Base-by-base conservation (phyloP, 2,888 invertebrate species). In the Cotesia congregata region DNA sequence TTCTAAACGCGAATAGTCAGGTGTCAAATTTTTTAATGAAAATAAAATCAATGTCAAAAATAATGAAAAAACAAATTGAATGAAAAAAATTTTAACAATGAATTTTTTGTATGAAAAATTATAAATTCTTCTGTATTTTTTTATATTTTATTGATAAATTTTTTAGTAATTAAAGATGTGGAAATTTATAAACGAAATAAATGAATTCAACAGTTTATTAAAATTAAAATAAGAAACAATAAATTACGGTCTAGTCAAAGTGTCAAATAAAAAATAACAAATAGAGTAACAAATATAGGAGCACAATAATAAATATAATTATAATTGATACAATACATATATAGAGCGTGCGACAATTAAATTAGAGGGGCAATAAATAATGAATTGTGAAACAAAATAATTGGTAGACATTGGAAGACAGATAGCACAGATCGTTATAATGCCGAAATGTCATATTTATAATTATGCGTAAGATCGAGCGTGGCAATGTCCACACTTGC, bases 391-490 rank as follows among this genome's bases (percentile, higher is more conserved):
- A 73, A 77, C 61, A 65, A 74, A 77, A 73, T 77, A 77, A 77
- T 77, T 77, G 77, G 72, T 59, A 15, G 39, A 75, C 70, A 71
- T 50, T 64, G 38, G 62, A 77, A 77, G 77, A 77, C 70, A 15
- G 50, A 77, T 77, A 50, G 77, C 64, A n/a, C 38, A 73, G 41
- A 77, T 77, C 77, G 73, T 77, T 77, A 77, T 77, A 77, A 77
- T 77, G 77, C 77, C 77, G 59, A 77, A 77, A 72, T 77, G 77
- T 77, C 77, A 77, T 77, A 77, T 77, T 77, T 77, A 77, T 77
- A 77, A 77, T 77, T 73, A 77, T 68, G 64, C 73, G 62, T 61
- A 62, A 62, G 67, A 73, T 74, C 60, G 64, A 65, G 70, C 62
- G 61, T 67, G 74, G 50, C 60, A 75, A 30, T 59, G 41, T 72